phyloP scores from a whole-genome alignment of 2,888 invertebrate genomes.

The Zhengitettix transpicula region DNA sequence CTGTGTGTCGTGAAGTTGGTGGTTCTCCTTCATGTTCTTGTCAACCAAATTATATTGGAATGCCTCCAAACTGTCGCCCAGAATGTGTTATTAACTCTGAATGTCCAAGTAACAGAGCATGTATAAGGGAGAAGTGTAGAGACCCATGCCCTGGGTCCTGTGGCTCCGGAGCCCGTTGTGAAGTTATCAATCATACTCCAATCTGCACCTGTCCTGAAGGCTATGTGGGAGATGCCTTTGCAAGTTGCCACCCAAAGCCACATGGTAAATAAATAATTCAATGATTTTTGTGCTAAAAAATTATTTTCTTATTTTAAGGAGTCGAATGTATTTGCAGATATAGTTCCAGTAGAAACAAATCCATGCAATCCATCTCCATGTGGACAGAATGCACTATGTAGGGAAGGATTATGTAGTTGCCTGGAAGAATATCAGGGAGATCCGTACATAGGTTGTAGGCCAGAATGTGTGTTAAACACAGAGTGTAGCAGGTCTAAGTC shows the following conservation, averaged over 20 bases:
- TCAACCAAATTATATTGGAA: slow-evolving; percentile 39
- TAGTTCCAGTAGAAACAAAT: slow-evolving; percentile 10
- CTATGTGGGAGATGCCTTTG: slow-evolving; percentile 21
- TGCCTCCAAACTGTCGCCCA: slow-evolving; percentile 48
- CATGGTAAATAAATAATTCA: slow-evolving; percentile 27
- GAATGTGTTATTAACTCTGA: slow-evolving; percentile 51
- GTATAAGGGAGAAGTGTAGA: slow-evolving; percentile 52
- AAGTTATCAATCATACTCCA: slow-evolving; percentile 50
- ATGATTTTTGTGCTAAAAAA: not conserved
- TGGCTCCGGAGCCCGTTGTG: slow-evolving; percentile 41
- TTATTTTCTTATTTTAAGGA: not conserved
- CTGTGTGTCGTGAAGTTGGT: slow-evolving; percentile 36
- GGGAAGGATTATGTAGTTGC: slow-evolving; percentile 49
- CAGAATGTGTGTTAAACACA: slow-evolving; percentile 49
- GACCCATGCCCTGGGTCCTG: slow-evolving; percentile 73
- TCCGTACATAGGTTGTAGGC: slow-evolving; percentile 49
- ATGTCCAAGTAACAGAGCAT: slow-evolving; percentile 50
- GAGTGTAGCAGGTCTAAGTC: slow-evolving; percentile 48
- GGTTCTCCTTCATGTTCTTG: slow-evolving; percentile 42
- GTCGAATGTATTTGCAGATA: not conserved
- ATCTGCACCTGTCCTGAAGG: slow-evolving; percentile 16
- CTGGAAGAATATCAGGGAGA: slow-evolving; percentile 55
- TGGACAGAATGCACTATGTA: slow-evolving; percentile 21
- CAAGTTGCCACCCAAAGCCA: slow-evolving; percentile 27
- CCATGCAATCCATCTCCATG: slow-evolving; percentile 20